Conservation (phyloP, 2,113 vertebrate genomes). For the Indicator indicator region DNA sequence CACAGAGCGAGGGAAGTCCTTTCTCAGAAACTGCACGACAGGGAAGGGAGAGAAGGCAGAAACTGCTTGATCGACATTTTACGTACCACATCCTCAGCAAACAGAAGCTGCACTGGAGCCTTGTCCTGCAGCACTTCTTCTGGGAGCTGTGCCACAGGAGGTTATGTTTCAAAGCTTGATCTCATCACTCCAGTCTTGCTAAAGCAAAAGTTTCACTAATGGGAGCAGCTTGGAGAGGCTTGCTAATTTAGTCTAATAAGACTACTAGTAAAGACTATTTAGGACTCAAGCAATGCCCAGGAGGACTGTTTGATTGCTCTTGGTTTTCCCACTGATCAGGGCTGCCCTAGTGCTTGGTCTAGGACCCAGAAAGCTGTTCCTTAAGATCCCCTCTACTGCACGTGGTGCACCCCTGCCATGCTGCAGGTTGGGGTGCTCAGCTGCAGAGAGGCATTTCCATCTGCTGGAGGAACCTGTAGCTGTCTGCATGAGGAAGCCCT, state of each 20-base stretch:
- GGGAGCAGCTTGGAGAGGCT: background rate
- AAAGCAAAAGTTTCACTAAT: background rate
- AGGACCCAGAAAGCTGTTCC: background rate
- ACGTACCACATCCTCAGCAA: conserved; percentile 30
- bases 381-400: background rate
- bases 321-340: background rate
- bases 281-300: background rate
- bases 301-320: background rate
- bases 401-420: background rate
- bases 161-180: background rate
- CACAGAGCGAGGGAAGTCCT: conserved; percentile 69
- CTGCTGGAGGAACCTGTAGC: background rate
- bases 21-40: conserved; percentile 72
- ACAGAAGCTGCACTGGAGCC: conserved; percentile 11
- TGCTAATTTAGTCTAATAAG: background rate
- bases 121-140: background rate
- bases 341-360: background rate
- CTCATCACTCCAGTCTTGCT: background rate
- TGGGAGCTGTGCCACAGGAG: background rate
- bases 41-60: conserved; percentile 53
- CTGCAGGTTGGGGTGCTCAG: rapidly evolving
- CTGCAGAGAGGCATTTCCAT: background rate
- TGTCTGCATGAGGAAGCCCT: background rate
- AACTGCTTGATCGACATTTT: conserved; percentile 36
- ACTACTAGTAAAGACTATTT: background rate